A percentile compares a stretch with the other conserved stretches of the same genome.
These are phyloP conservation scores for Urosaurus nigricauda DNA, from an alignment of 2,797 vertebrate genomes.

Conservation along the genomic window DNA sequence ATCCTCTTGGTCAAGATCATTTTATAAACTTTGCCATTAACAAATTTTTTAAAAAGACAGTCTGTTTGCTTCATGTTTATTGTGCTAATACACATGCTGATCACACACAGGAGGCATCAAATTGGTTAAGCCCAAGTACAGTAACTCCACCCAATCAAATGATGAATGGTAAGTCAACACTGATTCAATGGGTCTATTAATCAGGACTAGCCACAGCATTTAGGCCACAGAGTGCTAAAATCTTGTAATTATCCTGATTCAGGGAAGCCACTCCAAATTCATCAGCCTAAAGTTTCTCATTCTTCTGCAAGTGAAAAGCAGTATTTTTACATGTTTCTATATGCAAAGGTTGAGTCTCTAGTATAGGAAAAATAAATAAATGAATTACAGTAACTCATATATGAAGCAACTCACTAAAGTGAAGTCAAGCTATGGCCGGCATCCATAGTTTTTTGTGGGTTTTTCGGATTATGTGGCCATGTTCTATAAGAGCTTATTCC, in stretches of 20 bases:
- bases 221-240: too few relatives aligned
- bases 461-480: too few relatives aligned
- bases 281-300: neutral
- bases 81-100: neutral
- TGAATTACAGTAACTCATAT: slow-evolving; percentile 35
- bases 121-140: too few relatives aligned
- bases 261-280: neutral
- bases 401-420: slow-evolving; percentile 26
- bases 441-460: too few relatives aligned
- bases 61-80: neutral
- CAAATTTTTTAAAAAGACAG: neutral
- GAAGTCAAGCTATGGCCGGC: too few relatives aligned
- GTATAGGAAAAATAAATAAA: slow-evolving; percentile 57
- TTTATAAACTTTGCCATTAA: too few relatives aligned
- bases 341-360: slow-evolving; percentile 53
- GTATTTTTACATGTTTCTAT: neutral
- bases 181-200: too few relatives aligned
- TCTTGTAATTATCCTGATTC: neutral
- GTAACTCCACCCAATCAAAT: too few relatives aligned
- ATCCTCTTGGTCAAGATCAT: neutral
- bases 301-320: neutral
- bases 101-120: neutral
- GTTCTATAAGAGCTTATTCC: too few relatives aligned
- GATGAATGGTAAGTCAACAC: too few relatives aligned
- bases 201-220: too few relatives aligned